Evolutionary conservation across 2,113 vertebrate species (phyloP).

Genomic region (Clarias gariepinus): DNA sequence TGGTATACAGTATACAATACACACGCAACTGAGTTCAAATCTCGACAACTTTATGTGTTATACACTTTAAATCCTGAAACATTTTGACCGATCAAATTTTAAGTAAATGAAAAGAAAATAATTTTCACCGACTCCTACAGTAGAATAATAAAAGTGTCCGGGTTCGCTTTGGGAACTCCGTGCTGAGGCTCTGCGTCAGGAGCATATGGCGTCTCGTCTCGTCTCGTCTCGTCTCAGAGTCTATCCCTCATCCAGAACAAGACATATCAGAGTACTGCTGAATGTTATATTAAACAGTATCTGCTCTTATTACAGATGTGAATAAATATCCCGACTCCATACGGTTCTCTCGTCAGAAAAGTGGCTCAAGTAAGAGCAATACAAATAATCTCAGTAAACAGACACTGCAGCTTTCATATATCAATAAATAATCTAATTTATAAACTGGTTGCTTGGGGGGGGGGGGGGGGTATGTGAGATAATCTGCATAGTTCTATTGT

Average conservation of each 20-base stretch:
- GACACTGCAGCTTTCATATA: not conserved
- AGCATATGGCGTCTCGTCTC: not conserved
- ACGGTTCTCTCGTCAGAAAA: slow-evolving; percentile 19
- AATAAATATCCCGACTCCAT: slow-evolving; percentile 23
- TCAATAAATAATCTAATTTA: not conserved
- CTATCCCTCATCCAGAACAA: not conserved
- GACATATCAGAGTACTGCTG: not conserved
- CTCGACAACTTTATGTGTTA: not conserved
- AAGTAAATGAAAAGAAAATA: not conserved
- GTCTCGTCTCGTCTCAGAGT: not conserved
- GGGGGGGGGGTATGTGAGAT: not conserved
- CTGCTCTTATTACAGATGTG: slow-evolving; percentile 12
- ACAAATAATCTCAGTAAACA: slow-evolving; percentile 34
- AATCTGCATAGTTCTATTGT: not conserved
- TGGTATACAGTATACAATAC: not conserved
- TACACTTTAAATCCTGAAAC: not conserved
- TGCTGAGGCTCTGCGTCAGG: not conserved
- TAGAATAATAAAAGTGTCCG: no score
- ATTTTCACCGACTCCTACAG: not conserved
- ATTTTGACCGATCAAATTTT: not conserved
- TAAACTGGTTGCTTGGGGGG: not conserved
- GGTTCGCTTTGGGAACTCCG: not conserved
- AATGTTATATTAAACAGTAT: no score
- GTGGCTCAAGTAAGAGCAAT: slow-evolving; percentile 14
- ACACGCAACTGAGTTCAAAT: not conserved